These are phyloP conservation scores for Sinelater perroti DNA, from an alignment of 2,888 invertebrate species.

Conservation along the genomic window DNA sequence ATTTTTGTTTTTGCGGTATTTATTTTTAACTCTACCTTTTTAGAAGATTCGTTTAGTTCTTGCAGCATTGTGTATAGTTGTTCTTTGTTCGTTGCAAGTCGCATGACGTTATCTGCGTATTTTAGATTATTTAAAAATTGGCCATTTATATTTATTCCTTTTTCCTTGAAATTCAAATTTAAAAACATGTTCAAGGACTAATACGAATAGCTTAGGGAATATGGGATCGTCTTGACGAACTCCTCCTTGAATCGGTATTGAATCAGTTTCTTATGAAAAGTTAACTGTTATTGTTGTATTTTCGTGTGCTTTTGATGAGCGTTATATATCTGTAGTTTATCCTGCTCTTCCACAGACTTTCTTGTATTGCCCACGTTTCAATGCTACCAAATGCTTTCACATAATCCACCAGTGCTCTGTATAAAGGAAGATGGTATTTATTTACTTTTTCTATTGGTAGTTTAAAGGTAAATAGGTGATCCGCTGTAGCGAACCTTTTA, in stretches of 20 bases:
- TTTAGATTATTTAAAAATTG: neutral
- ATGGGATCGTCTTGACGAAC: neutral
- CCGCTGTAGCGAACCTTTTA: no score
- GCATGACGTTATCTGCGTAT: neutral
- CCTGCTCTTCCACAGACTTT: neutral
- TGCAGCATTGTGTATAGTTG: neutral
- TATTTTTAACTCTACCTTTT: neutral
- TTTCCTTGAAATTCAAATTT: neutral
- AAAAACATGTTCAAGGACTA: neutral
- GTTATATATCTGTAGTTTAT: neutral
- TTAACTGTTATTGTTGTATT: neutral
- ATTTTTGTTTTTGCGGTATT: neutral
- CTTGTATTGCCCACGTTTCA: neutral
- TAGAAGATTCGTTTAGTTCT: neutral
- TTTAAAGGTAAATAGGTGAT: no score
- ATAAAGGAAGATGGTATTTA: no score
- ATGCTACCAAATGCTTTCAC: neutral
- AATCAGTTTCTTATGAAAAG: neutral
- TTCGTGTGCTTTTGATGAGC: neutral
- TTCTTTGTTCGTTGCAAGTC: neutral
- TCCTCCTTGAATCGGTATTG: neutral
- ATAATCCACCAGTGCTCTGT: no score
- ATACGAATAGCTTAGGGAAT: neutral
- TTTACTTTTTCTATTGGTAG: no score
- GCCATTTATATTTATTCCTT: neutral